Evolutionary conservation across 2,113 vertebrate species (phyloP).

Genomic region (Merops nubicus): DNA sequence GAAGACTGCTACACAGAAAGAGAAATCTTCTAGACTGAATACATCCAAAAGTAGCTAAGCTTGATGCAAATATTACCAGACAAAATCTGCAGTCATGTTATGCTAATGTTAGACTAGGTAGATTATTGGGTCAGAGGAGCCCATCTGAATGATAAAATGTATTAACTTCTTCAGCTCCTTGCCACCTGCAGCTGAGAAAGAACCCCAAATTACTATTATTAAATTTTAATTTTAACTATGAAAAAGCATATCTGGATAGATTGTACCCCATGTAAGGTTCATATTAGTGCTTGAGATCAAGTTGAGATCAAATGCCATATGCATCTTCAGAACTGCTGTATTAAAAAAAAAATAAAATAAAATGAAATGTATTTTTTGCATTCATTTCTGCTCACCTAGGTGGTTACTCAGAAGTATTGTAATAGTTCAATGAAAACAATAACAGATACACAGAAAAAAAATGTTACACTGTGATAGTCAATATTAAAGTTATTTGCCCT

Average conservation of each 20-base stretch:
- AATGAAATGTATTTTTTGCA: background rate
- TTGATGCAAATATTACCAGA: background rate
- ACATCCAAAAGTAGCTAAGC: background rate
- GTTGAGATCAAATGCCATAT: background rate
- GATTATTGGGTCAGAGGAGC: background rate
- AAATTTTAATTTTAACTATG: background rate
- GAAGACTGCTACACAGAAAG: background rate
- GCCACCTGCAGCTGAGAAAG: background rate
- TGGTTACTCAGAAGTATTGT: conserved; percentile 3
- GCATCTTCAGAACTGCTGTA: background rate
- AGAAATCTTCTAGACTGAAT: background rate
- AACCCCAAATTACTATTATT: background rate
- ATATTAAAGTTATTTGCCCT: conserved; percentile 2
- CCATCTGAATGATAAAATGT: background rate
- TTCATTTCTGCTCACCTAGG: background rate
- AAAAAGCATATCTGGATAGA: background rate
- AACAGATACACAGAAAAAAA: background rate
- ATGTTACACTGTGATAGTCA: background rate
- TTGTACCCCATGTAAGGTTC: background rate
- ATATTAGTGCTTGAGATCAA: background rate
- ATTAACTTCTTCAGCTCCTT: background rate
- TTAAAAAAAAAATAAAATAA: background rate
- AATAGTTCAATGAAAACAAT: background rate
- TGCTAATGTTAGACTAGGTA: background rate
- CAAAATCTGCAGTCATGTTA: background rate